phyloP scores from a whole-genome alignment of 2,113 vertebrate genomes.

The Chionomys nivalis region DNA sequence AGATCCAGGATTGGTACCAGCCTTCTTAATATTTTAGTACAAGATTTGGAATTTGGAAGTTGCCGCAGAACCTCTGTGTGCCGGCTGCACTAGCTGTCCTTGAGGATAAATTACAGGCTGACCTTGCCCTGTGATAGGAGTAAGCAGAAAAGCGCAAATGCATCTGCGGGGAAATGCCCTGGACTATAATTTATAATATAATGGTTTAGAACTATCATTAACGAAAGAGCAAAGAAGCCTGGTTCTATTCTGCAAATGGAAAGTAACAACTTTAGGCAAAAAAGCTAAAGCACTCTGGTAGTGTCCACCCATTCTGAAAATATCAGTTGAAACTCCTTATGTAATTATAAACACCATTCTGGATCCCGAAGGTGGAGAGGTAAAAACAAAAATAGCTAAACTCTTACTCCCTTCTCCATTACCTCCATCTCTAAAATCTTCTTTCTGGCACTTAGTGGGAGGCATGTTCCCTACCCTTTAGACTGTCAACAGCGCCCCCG shows the following conservation, averaged over 20 bases:
- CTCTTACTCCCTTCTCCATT: not conserved
- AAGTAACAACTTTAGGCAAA: not conserved
- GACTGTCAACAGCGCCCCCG: rapidly evolving
- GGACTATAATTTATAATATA: conserved; percentile 58
- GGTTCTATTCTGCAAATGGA: conserved; percentile 13
- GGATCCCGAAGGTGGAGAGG: not conserved
- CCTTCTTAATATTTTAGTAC: conserved; percentile 57
- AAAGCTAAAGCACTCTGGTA: not conserved
- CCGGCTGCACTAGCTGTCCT: conserved; percentile 41
- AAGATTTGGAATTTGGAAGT: conserved; percentile 62
- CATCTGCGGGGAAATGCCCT: conserved; percentile 59
- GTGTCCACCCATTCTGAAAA: conserved; percentile 40
- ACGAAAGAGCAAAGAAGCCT: conserved; percentile 21
- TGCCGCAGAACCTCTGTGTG: conserved; percentile 44
- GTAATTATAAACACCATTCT: not conserved
- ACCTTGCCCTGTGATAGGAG: conserved; percentile 38
- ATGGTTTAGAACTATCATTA: conserved; percentile 49
- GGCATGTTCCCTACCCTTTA: not conserved
- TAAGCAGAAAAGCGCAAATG: conserved; percentile 76
- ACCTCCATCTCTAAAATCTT: not conserved
- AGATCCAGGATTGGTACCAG: not conserved
- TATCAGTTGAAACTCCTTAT: not conserved
- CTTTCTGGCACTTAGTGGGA: not conserved
- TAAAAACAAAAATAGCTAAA: not conserved
- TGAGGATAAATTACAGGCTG: conserved; percentile 70